phyloP scores from a whole-genome alignment of 2,888 invertebrate genomes.

The Ophion ventricosus region DNA sequence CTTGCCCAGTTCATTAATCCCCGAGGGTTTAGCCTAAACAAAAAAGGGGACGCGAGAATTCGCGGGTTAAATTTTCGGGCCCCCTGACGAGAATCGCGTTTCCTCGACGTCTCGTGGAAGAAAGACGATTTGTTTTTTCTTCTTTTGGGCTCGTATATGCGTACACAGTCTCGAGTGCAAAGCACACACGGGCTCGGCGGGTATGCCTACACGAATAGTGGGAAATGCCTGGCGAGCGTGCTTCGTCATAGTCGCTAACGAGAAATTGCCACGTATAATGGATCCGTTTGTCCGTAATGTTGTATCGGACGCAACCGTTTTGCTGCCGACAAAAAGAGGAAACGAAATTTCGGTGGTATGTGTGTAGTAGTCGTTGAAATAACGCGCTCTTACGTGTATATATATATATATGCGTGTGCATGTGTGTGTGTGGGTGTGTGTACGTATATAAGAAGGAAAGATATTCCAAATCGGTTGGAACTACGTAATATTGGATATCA shows the following conservation, averaged over 20 bases:
- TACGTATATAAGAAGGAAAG: no score
- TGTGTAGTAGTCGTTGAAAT: no score
- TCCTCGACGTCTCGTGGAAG: conserved; percentile 29
- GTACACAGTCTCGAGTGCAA: conserved; percentile 1
- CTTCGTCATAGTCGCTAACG: conserved; percentile 32
- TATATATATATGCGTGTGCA: no score
- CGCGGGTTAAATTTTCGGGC: conserved; percentile 40
- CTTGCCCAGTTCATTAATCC: conserved; percentile 78
- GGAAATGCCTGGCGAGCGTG: not conserved
- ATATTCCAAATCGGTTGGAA: no score
- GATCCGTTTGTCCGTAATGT: conserved; percentile 8
- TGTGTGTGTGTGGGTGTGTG: no score
- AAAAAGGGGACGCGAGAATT: conserved; percentile 65
- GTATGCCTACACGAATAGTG: not conserved
- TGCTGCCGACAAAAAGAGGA: no score
- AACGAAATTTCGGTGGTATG: not conserved
- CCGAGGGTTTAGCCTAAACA: conserved; percentile 79
- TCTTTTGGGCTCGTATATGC: not conserved
- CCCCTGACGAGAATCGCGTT: conserved; percentile 41
- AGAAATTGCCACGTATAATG: conserved; percentile 28
- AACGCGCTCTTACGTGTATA: no score
- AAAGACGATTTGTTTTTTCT: conserved; percentile 17
- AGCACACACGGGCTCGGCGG: not conserved
- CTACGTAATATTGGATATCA: no score
- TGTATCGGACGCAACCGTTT: not conserved